Percentiles rank a stretch among this genome's conserved stretches.
Conservation (phyloP, 2,113 vertebrate species). For the Lota lota region DNA sequence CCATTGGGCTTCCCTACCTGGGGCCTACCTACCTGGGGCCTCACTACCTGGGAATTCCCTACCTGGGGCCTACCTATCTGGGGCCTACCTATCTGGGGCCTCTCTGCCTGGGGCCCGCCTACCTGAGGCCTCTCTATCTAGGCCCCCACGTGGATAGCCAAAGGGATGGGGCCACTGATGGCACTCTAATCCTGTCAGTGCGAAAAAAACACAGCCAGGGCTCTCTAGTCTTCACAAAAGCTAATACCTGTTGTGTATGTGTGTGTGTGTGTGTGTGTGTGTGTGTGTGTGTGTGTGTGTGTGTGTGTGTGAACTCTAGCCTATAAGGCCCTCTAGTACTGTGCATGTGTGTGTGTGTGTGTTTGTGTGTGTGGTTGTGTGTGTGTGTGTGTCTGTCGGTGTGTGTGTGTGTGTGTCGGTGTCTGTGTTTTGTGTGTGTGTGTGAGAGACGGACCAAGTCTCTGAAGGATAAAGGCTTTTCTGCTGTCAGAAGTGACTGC, state of each 20-base stretch:
- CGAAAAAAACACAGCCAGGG: constrained; percentile 44
- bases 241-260: constrained; percentile 63
- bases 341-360: constrained; percentile 33
- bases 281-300: not conserved
- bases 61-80: not conserved
- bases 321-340: constrained; percentile 10
- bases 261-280: not conserved
- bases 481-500: constrained; percentile 63
- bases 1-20: not conserved
- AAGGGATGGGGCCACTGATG: constrained; percentile 51
- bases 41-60: constrained; percentile 7
- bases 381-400: constrained; percentile 10
- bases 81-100: constrained; percentile 21
- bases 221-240: constrained; percentile 46
- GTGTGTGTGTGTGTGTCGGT: constrained; percentile 25
- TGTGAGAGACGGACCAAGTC: constrained; percentile 42
- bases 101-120: not conserved
- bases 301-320: constrained; percentile 10
- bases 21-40: constrained; percentile 26
- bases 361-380: constrained; percentile 47
- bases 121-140: not conserved
- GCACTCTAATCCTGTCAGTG: constrained; percentile 62
- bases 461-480: constrained; percentile 63
- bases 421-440: constrained; percentile 19
- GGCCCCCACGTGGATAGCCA: constrained; percentile 51